Evolutionary conservation across 53 echinoderm and acorn worm genomes (phyloP).

Genomic region (Apostichopus leukothele): DNA sequence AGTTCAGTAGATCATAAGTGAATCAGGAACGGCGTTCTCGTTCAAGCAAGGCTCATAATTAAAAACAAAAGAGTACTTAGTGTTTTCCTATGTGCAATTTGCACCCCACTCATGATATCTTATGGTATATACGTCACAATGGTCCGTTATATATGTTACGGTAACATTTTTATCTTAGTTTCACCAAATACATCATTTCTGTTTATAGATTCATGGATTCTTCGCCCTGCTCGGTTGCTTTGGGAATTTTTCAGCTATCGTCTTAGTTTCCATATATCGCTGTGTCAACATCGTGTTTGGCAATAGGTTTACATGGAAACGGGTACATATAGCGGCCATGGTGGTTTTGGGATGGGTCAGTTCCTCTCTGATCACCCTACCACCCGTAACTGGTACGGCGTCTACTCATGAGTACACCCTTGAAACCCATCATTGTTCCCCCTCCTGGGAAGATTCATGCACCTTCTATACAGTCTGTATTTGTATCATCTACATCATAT

Average conservation of each 20-base stretch:
- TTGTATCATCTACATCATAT: not conserved
- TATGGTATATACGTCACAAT: no score
- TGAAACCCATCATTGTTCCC: slow-evolving; percentile 37
- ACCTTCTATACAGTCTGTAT: not conserved
- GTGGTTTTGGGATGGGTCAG: not conserved
- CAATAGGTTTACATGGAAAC: not conserved
- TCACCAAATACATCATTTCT: not conserved
- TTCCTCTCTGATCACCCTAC: not conserved
- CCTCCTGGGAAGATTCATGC: slow-evolving; percentile 20
- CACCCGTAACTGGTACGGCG: not conserved
- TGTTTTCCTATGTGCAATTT: no score
- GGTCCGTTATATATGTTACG: no score
- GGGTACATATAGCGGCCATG: not conserved
- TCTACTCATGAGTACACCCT: not conserved
- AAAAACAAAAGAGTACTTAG: no score
- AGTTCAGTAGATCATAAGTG: no score
- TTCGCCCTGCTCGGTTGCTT: not conserved
- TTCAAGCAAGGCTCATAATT: no score
- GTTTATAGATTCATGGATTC: slow-evolving; percentile 14
- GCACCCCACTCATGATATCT: no score
- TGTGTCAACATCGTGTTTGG: not conserved
- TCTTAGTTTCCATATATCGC: slow-evolving; percentile 20
- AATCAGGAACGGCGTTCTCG: no score
- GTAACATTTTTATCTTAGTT: not conserved
- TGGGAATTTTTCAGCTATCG: slow-evolving; percentile 29